Evolutionary conservation across 1,140 invertebrate genomes (phyloP).

Genomic region (Psix sp.): DNA sequence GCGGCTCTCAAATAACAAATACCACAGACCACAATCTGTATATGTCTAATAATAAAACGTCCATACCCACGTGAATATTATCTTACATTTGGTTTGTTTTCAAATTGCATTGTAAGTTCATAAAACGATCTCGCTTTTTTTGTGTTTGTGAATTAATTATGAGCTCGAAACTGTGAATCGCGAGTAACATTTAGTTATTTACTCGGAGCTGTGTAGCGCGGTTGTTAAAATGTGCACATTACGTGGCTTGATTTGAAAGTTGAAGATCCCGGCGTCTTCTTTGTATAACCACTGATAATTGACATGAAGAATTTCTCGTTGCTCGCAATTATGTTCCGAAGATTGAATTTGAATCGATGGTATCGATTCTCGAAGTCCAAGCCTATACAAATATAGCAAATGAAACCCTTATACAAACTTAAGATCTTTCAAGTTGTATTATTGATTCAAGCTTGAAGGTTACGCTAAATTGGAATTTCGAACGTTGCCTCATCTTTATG

Average conservation of each 20-base stretch:
- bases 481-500: conserved; percentile 1
- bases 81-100: conserved; percentile 31
- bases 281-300: conserved; percentile 43
- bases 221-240: conserved; percentile 28
- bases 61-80: conserved; percentile 56
- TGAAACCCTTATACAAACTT: conserved; percentile 4
- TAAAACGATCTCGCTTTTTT: conserved; percentile 21
- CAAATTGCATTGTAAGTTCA: conserved; percentile 30
- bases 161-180: neutral
- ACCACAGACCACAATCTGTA: conserved; percentile 59
- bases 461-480: conserved; percentile 17
- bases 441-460: conserved; percentile 12
- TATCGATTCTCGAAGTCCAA: conserved; percentile 25
- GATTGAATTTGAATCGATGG: conserved; percentile 55
- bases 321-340: conserved; percentile 44
- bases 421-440: neutral
- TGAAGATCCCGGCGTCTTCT: conserved; percentile 3
- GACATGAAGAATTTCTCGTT: conserved; percentile 59
- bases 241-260: conserved; percentile 7
- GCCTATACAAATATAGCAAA: conserved; percentile 26
- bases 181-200: conserved; percentile 22
- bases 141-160: conserved; percentile 7
- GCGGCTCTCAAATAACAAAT: conserved; percentile 59
- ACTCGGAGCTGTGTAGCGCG: neutral
- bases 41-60: conserved; percentile 58